Evolutionary conservation across 2,113 vertebrate genomes (phyloP), one percentile per base, ranked within the genome.

Genomic region (Phrynosoma blainvillii): DNA sequence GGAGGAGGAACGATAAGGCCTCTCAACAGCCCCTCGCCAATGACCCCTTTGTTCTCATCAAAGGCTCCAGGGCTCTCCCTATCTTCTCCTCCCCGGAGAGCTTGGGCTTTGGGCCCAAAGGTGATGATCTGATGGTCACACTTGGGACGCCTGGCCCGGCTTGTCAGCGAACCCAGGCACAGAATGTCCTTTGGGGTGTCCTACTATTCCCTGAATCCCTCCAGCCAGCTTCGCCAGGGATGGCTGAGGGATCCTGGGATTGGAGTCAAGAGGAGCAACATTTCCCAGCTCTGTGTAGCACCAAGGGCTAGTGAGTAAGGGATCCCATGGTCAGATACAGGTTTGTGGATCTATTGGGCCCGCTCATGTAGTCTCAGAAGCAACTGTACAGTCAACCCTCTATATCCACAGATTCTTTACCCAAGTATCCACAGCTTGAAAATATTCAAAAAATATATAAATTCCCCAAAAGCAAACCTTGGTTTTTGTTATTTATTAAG

Each of bases 41-140:
- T 80, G 85, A 68, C 77, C 85, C 62, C 47, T 87, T 80, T 56
- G 85, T 71, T 73, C 77, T 73, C 77, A 68, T 73, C 77, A 79
- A 87, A 71, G 76, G 65, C 65, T 8, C 4, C 21, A 16, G 75
- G 77, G 85, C n/a, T 36, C 76, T 68, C 13, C 47, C 40, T 80
- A 87, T 79, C 77, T 52, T 8, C 36, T 11, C 62, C 11, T 36
- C 1, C 40, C 7, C n/a, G 4, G 66, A 76, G 84, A 42, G 42
- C 16, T 71, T 8, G 16, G 6, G 14, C 23, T 36, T 36, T 23
- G 16, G 70, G 40, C 32, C 4, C 47, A 71, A 56, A 73, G 77
- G 47, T 70, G 76, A 71, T 7, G 47, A 36, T 65, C 76, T 36
- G 76, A 25, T 47, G 5, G 65, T 54, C 85, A 36, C 16, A 23